Evolutionary conservation across 2,797 vertebrate genomes (phyloP), one percentile per base, ranked within the genome.

Genomic region (Catamblyrhynchus diadema): DNA sequence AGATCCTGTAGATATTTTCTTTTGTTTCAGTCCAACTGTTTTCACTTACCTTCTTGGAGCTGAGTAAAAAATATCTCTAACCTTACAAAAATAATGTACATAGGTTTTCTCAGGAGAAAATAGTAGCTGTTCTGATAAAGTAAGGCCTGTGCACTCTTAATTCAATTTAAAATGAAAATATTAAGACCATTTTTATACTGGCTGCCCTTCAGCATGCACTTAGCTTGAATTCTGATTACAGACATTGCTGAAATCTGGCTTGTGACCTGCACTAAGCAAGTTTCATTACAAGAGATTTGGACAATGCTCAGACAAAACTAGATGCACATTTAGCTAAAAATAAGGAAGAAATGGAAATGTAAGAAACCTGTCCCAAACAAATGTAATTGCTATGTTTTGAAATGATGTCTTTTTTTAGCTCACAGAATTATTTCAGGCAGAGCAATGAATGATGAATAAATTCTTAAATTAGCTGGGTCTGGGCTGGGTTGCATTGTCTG

Each of bases 81-180:
- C n/a, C 18, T 91, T 65, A 56, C 12, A 81, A 51, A 94, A 86
- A 88, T 69, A 54, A 57, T 23, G 8, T 35, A 37, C 80, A 23
- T 48, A 44, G 12, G 28, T 51, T 95, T 95, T 84, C 79, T 95
- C 35, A 61, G 61, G 79, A 91, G 69, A 91, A 92, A 83, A 90
- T 54, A 47, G 61, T 85, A 77, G 21, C 50, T 79, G 14, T 87
- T 91, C 35, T 67, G 72, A 69, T 65, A 83, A 75, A 87, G 35
- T 35, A 90, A 75, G 79, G 37, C 69, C 47, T 88, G 44, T 45
- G 44, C 20, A 53, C 66, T 81, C 56, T 75, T 91, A 91, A 91
- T 87, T 87, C 23, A 89, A 78, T 91, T 93, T 88, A 70, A 92
- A 78, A 56, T 30, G 41, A 82, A 54, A 87, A 70, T 90, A 93